Evolutionary conservation across 2,888 invertebrate species (phyloP), one percentile per base, ranked within the genome.

Genomic region (Eupeodes latifasciatus): DNA sequence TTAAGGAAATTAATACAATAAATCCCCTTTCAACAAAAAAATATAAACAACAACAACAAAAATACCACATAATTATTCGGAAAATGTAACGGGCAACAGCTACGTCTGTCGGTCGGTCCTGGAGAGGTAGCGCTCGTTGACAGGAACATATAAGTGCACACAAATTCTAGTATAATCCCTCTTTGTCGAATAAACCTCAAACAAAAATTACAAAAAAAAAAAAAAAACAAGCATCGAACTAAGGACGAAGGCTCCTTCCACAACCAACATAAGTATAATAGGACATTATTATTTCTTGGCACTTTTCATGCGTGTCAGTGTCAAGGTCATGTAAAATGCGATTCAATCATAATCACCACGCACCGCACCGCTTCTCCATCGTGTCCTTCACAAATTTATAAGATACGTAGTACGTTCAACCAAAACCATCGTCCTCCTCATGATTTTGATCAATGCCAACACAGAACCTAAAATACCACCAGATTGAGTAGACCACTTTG

Each of bases 261-360:
- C 16, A 7, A 61, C 40, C 1, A 3, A 27, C 2, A 27, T 27
- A 27, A 40, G 9, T 9, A 5, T 40, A 14, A 80, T 1, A 14
- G 36, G 11, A 27, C 16, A 59, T 51, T 67, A 36, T 44, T 12
- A 49, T 64, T 49, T 62, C 36, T 19, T 67, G 19, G 49, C 49
- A 71, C 53, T 59, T 47, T 16, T 59, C 51, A 67, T 40, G 40
- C 51, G 64, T 55, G 64, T 55, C 77, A 77, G 59, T 78, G 74
- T 79, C 82, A 86, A 82, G 86, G 86, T 86, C 79, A 49, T 51
- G 19, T 67, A 78, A 64, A 86, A 69, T 77, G 10, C 64, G 64
- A 64, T 76, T 79, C 82, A 82, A 76, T 76, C 79, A 79, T 71
- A 86, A 75, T 71, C 75, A 79, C 66, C 59, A 36, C 57, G 66